phyloP scores from a whole-genome alignment of 1,140 invertebrate species.

The Drosophila serrata region DNA sequence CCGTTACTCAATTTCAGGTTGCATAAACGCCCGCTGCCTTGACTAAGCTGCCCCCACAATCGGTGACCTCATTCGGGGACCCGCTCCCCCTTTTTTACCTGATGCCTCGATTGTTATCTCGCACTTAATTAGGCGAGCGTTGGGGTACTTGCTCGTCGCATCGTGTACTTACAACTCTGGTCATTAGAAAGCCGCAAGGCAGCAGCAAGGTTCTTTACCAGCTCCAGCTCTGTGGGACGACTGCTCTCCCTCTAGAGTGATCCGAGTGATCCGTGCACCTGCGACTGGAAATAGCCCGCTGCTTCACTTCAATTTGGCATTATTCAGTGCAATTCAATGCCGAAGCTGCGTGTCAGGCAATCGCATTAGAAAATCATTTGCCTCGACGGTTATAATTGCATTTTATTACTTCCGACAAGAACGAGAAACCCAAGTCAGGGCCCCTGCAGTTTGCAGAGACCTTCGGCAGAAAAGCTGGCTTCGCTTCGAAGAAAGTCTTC shows the following conservation, averaged over 20 bases:
- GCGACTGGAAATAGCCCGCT: slow-evolving; percentile 1
- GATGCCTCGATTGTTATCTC: slow-evolving; percentile 60
- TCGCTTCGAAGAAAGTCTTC: slow-evolving; percentile 63
- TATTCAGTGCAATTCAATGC: slow-evolving; percentile 33
- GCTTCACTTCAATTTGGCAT: slow-evolving; percentile 51
- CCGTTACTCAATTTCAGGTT: slow-evolving; percentile 35
- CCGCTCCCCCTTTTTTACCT: slow-evolving; percentile 22
- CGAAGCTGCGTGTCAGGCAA: slow-evolving; percentile 46
- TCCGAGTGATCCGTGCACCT: slow-evolving; percentile 48
- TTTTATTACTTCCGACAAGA: slow-evolving; percentile 75
- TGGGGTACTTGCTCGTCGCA: slow-evolving; percentile 54
- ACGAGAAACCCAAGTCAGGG: slow-evolving; percentile 23
- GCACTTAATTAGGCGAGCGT: slow-evolving; percentile 78
- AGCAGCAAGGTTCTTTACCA: slow-evolving; percentile 33
- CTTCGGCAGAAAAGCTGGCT: slow-evolving; percentile 49
- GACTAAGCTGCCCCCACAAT: slow-evolving; percentile 52
- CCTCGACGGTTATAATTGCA: slow-evolving; percentile 58
- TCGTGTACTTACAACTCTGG: slow-evolving; percentile 44
- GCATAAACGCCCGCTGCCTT: slow-evolving; percentile 59
- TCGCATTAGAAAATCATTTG: slow-evolving; percentile 67
- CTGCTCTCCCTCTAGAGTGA: slow-evolving; percentile 9
- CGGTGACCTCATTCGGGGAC: slow-evolving; percentile 64
- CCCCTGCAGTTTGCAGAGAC: slow-evolving; percentile 39
- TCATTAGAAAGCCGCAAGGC: slow-evolving; percentile 45
- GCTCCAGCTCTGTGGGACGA: slow-evolving; percentile 22